Percentiles rank a stretch among this genome's conserved stretches.
Conservation (phyloP, 1,140 invertebrate species). For the Trissolcus basalis region DNA sequence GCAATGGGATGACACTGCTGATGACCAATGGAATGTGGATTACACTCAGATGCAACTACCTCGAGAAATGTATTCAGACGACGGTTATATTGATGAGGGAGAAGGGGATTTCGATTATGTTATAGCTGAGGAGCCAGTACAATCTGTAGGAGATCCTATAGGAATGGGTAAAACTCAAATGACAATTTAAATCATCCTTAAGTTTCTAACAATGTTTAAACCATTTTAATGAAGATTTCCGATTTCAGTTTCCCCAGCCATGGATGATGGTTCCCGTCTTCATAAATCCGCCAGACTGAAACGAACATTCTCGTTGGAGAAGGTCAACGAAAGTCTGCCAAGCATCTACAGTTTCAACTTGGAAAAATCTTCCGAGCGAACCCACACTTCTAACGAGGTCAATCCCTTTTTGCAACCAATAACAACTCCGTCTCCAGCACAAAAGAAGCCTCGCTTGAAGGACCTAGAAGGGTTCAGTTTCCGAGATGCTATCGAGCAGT, state of each 20-base stretch:
- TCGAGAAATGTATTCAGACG: neutral
- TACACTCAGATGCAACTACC: neutral
- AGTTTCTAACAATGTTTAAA: no score
- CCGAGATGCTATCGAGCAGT: slow-evolving; percentile 16
- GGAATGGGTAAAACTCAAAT: neutral
- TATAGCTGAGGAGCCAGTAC: slow-evolving; percentile 9
- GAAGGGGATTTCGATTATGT: slow-evolving; percentile 25
- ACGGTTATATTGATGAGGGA: neutral
- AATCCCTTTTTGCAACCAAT: neutral
- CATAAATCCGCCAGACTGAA: neutral
- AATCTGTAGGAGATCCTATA: neutral
- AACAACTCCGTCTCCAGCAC: slow-evolving; percentile 8
- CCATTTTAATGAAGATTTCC: no score
- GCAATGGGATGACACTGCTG: slow-evolving; percentile 60
- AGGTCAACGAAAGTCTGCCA: neutral
- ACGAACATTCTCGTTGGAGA: slow-evolving; percentile 2
- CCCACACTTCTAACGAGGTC: slow-evolving; percentile 4
- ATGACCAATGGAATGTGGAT: neutral
- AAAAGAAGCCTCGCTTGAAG: slow-evolving; percentile 22
- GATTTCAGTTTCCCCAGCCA: no score
- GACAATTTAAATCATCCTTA: neutral
- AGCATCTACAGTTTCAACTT: slow-evolving; percentile 61
- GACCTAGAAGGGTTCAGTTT: slow-evolving; percentile 20
- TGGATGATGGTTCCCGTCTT: neutral
- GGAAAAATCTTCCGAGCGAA: slow-evolving; percentile 48